phyloP scores from a whole-genome alignment of 2,888 invertebrate species.

The Perizoma affinitatum region DNA sequence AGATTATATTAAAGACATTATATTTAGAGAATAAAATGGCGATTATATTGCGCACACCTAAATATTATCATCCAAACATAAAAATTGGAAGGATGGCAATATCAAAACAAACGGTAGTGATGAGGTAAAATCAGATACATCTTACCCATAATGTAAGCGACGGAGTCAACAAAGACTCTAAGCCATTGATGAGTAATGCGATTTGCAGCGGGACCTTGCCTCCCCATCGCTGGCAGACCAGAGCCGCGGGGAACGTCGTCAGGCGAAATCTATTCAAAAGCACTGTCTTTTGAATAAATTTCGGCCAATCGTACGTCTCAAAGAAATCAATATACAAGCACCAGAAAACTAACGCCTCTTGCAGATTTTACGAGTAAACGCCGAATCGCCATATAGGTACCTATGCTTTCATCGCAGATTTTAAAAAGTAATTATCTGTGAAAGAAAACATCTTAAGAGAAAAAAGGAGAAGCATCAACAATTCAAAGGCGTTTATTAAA shows the following conservation, averaged over 20 bases:
- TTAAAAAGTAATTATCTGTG: too few species aligned
- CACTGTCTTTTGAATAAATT: constrained; percentile 63
- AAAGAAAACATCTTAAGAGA: too few species aligned
- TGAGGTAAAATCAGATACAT: background rate
- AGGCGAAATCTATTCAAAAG: too few species aligned
- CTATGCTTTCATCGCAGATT: too few species aligned
- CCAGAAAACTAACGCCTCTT: background rate
- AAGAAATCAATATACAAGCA: background rate
- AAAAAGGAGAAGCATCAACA: too few species aligned
- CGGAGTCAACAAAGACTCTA: constrained; percentile 55
- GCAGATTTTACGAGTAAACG: too few species aligned
- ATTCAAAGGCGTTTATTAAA: too few species aligned
- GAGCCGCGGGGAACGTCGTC: constrained; percentile 81
- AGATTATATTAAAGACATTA: too few species aligned
- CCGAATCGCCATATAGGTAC: too few species aligned
- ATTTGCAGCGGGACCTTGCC: constrained; percentile 82
- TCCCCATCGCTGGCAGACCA: constrained; percentile 85
- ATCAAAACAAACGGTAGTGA: background rate
- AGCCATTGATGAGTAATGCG: constrained; percentile 60
- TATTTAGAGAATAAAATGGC: too few species aligned
- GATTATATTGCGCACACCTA: too few species aligned
- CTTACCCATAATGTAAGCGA: constrained; percentile 59
- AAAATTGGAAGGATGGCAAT: background rate
- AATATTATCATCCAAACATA: too few species aligned
- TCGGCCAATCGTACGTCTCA: constrained; percentile 63